phyloP scores from a whole-genome alignment of 2,888 invertebrate genomes.

The Orthosia gothica region DNA sequence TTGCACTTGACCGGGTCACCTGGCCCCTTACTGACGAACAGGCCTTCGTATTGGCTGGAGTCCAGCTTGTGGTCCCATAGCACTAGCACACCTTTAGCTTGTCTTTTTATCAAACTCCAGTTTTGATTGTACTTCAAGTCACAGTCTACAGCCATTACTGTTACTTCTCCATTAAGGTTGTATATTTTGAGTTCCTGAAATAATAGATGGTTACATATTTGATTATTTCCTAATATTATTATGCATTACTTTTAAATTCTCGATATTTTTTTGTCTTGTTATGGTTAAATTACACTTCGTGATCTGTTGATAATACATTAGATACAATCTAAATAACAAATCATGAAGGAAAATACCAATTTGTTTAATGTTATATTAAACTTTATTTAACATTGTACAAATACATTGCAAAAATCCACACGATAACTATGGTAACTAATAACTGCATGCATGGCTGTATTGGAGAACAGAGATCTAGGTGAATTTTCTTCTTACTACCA shows the following conservation, averaged over 20 bases:
- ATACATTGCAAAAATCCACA: too few relatives aligned
- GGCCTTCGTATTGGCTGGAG: conserved; percentile 95
- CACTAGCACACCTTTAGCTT: conserved; percentile 97
- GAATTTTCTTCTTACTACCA: too few relatives aligned
- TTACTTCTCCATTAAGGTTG: conserved; percentile 94
- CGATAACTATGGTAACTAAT: too few relatives aligned
- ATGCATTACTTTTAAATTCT: too few relatives aligned
- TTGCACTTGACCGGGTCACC: conserved; percentile 97
- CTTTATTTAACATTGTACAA: too few relatives aligned
- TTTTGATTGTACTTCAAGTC: conserved; percentile 99
- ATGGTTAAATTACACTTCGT: too few relatives aligned
- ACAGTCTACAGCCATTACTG: conserved; percentile 98
- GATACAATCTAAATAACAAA: conserved; percentile 12
- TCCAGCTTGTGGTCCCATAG: conserved; percentile 96
- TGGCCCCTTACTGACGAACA: conserved; percentile 99
- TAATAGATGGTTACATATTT: background rate
- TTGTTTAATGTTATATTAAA: too few relatives aligned
- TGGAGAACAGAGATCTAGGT: too few relatives aligned
- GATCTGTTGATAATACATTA: too few relatives aligned
- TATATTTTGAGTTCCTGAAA: conserved; percentile 93
- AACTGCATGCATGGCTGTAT: too few relatives aligned
- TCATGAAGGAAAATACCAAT: background rate
- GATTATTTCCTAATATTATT: too few relatives aligned
- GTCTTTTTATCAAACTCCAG: conserved; percentile 96
- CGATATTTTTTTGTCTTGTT: too few relatives aligned